Evolutionary conservation across 2,113 vertebrate genomes (phyloP), one percentile per base, ranked within the genome.

Genomic region (Alectura lathami): DNA sequence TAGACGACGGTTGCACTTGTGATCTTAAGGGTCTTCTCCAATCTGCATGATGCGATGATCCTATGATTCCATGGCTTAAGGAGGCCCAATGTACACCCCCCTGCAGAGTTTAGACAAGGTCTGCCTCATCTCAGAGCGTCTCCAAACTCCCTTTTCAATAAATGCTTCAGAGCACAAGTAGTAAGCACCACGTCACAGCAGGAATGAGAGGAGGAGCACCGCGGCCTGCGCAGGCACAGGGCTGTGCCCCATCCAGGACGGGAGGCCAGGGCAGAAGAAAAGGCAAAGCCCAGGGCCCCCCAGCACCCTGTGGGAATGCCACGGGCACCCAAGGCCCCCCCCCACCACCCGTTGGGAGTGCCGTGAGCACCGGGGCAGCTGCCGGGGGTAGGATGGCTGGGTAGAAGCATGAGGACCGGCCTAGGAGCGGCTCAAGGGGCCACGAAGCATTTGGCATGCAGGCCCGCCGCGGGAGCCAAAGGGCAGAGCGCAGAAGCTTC

Each of bases 401-500:
- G 88, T 79, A 94, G 76, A 48, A 42, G 54, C 6, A 3, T 43
- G 48, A 59, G 70, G 59, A 43, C 83, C 92, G 69, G 60, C 63
- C 76, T 81, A 96, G 60, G 80, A 73, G 0, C 8, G 1, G 77
- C 93, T 75, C 86, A 36, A 67, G 91, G 88, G 92, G 85, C 29
- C 86, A 63, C 72, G 38, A 88, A 90, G 72, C 47, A 6, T 93
- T 94, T 95, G 94, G 94, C 94, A 94, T 77, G 85, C 7, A 2
- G 62, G 54, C 17, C 62, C 62, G 76, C 40, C 13, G n/a, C 0
- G 0, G 38, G 86, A 96, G 88, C 90, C 95, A 95, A 90, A 88
- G 68, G 88, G 86, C 92, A 94, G 90, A 88, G 83, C 79, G 60
- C 57, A 51, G 51, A 94, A 93, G 68, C 60, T 94, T 93, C 76